A percentile compares a stretch with the other conserved stretches of the same genome.
phyloP scores from a whole-genome alignment of 2,888 invertebrate genomes.

The Tipula confusa region DNA sequence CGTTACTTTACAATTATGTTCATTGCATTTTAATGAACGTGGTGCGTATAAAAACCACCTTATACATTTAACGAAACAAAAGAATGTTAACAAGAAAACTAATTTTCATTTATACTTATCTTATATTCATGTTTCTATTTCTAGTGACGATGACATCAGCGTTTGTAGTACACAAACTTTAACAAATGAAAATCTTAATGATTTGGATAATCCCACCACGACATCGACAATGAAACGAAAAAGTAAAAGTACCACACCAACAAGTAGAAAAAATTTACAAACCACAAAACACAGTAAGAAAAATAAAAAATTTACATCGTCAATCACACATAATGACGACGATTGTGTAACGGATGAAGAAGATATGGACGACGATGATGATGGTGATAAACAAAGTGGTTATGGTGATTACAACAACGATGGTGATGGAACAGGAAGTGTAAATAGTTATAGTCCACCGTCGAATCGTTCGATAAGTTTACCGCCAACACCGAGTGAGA shows the following conservation, averaged over 20 bases:
- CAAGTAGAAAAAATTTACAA: neutral
- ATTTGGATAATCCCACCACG: slow-evolving; percentile 32
- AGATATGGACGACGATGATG: slow-evolving; percentile 4
- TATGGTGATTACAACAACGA: slow-evolving; percentile 30
- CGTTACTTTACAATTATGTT: neutral
- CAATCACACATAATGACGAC: neutral
- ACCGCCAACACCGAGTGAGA: slow-evolving; percentile 34
- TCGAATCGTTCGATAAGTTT: slow-evolving; percentile 34
- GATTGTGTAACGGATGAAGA: slow-evolving; percentile 29
- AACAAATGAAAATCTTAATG: slow-evolving; percentile 36
- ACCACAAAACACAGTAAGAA: slow-evolving; percentile 32
- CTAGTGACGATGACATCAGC: slow-evolving; percentile 34
- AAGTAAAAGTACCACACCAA: slow-evolving; percentile 26
- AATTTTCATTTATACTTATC: neutral
- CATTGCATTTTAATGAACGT: neutral
- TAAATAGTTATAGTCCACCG: slow-evolving; percentile 31
- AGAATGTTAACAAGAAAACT: neutral
- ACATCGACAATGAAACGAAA: slow-evolving; percentile 32
- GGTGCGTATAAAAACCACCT: neutral
- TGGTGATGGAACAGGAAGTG: slow-evolving; percentile 31
- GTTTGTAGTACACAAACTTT: slow-evolving; percentile 36
- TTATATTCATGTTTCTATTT: neutral
- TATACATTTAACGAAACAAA: neutral
- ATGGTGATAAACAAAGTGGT: slow-evolving; percentile 30
- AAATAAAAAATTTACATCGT: neutral